A percentile compares a stretch with the other conserved stretches of the same genome.
phyloP scores from a whole-genome alignment of 2,888 invertebrate genomes.

The Cryptocheilus praepositus region DNA sequence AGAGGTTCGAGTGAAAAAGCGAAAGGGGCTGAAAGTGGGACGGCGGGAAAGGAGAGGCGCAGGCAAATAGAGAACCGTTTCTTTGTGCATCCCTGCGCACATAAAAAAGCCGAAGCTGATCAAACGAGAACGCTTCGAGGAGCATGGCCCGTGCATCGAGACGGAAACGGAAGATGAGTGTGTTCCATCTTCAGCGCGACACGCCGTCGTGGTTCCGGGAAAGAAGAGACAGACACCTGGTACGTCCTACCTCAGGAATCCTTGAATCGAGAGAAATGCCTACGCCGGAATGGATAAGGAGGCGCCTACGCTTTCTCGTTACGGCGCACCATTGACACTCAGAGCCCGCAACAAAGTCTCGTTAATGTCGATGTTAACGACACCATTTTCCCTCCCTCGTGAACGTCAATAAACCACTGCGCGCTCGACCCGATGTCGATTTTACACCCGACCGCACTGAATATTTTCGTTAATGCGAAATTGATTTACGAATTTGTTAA shows the following conservation, averaged over 20 bases:
- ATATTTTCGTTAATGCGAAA: too few species aligned
- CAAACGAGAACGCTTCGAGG: conserved; percentile 39
- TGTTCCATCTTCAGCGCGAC: conserved; percentile 33
- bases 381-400: too few species aligned
- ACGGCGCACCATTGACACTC: too few species aligned
- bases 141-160: conserved; percentile 31
- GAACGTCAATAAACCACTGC: too few species aligned
- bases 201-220: conserved; percentile 17
- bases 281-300: neutral
- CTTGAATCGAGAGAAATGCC: conserved; percentile 12
- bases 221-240: conserved; percentile 31
- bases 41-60: conserved; percentile 13
- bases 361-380: too few species aligned
- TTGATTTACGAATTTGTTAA: too few species aligned
- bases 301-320: conserved; percentile 3
- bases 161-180: conserved; percentile 31
- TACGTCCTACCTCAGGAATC: conserved; percentile 22
- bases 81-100: conserved; percentile 11
- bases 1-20: conserved; percentile 20
- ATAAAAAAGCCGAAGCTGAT: conserved; percentile 35
- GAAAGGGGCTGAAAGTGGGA: conserved; percentile 19
- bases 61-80: conserved; percentile 25
- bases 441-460: too few species aligned
- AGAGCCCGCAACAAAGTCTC: too few species aligned
- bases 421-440: too few species aligned